phyloP scores from a whole-genome alignment of 2,113 vertebrate genomes.

The Rhynchomys soricoides region DNA sequence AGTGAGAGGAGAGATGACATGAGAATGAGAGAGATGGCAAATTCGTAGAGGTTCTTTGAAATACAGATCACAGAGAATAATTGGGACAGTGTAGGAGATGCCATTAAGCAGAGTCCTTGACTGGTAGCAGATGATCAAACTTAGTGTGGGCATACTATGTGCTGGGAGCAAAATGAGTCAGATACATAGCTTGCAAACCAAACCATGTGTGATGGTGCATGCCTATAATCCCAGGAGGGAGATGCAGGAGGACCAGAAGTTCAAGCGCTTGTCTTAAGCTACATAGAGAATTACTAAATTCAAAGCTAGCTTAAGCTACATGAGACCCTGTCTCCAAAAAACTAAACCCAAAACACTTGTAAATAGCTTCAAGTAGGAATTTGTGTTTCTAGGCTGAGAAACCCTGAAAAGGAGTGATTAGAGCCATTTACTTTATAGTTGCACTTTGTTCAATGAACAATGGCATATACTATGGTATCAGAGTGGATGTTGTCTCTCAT shows the following conservation, averaged over 20 bases:
- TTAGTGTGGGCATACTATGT: neutral
- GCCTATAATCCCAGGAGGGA: neutral
- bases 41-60: conserved; percentile 18
- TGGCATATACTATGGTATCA: neutral
- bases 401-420: neutral
- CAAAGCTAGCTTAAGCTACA: neutral
- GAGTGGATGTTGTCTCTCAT: neutral
- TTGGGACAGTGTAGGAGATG: neutral
- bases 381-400: neutral
- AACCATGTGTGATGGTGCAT: neutral
- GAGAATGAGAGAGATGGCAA: neutral
- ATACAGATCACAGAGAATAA: conserved; percentile 11
- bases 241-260: neutral
- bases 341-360: neutral
- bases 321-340: neutral
- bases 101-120: neutral
- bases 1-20: conserved; percentile 3
- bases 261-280: neutral
- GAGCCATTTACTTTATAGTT: neutral
- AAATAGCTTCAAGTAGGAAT: neutral
- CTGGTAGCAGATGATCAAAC: neutral
- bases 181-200: neutral
- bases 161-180: neutral
- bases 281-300: neutral
- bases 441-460: neutral